Evolutionary conservation across 2,113 vertebrate genomes (phyloP).

Genomic region (Tachycineta bicolor): DNA sequence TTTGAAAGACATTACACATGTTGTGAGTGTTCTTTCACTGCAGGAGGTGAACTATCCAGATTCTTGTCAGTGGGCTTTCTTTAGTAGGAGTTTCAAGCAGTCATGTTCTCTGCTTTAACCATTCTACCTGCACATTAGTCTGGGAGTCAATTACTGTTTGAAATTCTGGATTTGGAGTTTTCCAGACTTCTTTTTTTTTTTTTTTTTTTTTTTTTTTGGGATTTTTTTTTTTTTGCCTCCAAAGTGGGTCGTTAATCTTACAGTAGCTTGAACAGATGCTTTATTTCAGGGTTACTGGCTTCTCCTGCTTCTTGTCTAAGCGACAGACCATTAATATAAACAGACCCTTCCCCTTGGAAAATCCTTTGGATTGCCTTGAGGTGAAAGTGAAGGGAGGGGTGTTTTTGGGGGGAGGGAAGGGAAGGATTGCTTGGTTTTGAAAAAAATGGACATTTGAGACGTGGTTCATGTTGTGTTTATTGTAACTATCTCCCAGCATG

Average conservation of each 20-base stretch:
- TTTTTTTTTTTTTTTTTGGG: neutral
- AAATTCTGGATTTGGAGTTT: neutral
- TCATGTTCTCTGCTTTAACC: neutral
- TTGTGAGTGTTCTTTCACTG: neutral
- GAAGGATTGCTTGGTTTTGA: neutral
- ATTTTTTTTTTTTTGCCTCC: neutral
- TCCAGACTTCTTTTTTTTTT: neutral
- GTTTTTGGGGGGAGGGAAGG: neutral
- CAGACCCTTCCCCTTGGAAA: neutral
- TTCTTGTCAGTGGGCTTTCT: neutral
- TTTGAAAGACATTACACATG: neutral
- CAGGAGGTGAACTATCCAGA: neutral
- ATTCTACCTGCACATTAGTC: neutral
- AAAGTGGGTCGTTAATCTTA: neutral
- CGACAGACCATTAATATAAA: neutral
- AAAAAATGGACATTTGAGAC: neutral
- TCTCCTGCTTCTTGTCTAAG: neutral
- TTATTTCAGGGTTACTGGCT: neutral
- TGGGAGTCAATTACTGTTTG: neutral
- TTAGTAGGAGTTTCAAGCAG: neutral
- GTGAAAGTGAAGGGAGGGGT: neutral
- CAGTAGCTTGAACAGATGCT: neutral
- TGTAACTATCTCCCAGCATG: neutral
- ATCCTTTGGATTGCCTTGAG: neutral
- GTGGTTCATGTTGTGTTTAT: neutral